phyloP scores from a whole-genome alignment of 2,797 vertebrate genomes.

The Kryptopterus vitreolus region DNA sequence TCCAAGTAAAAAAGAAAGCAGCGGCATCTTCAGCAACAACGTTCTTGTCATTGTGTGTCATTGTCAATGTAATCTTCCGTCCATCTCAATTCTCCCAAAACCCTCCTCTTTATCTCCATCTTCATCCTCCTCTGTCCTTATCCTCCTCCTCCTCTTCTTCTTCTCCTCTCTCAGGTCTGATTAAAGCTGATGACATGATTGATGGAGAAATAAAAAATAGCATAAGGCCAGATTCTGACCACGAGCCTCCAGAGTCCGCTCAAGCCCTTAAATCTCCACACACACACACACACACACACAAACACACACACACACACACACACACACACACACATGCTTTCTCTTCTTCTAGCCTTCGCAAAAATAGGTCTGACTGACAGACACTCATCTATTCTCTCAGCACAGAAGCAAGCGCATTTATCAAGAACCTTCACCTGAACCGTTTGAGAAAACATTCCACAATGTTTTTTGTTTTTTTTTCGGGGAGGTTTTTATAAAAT shows the following conservation, averaged over 20 bases:
- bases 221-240: slow-evolving; percentile 28
- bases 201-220: slow-evolving; percentile 47
- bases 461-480: not conserved
- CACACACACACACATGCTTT: not conserved
- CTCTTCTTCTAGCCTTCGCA: not conserved
- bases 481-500: no score
- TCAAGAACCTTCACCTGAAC: no score
- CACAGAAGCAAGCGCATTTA: not conserved
- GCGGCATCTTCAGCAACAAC: slow-evolving; percentile 36
- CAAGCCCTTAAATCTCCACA: not conserved
- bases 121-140: no score
- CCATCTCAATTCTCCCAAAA: slow-evolving; percentile 15
- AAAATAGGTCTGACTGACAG: slow-evolving; percentile 9
- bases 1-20: not conserved
- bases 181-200: slow-evolving; percentile 43
- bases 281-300: not conserved
- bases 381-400: slow-evolving; percentile 7
- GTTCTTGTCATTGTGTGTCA: slow-evolving; percentile 32
- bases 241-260: not conserved
- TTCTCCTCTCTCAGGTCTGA: slow-evolving; percentile 30
- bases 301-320: slow-evolving; percentile 24
- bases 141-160: not conserved
- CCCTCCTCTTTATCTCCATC: not conserved
- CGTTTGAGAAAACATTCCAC: no score
- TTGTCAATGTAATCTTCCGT: slow-evolving; percentile 13